Base-by-base conservation (phyloP, 2,797 vertebrate species). In the Chromobotia macracanthus region DNA sequence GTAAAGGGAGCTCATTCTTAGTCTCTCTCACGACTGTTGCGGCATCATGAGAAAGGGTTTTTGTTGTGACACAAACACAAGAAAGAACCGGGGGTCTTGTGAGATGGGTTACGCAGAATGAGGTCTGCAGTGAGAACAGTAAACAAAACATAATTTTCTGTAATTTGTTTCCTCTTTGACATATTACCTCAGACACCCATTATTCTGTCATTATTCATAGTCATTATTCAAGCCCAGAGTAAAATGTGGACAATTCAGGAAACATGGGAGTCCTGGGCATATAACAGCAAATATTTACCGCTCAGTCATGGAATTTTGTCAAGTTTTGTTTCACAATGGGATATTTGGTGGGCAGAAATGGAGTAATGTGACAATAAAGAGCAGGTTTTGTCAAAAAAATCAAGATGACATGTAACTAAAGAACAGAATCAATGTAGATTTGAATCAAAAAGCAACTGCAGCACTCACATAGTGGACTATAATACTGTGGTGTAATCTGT, bases 401-500 rank as follows among this genome's bases (percentile, higher is more conserved):
- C 38, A 41, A 41, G 7, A 41, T 41, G 38, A 41, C 38, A 5
- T 4, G 38, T 5, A 41, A 41, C 38, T 41, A 41, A 8, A 41
- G 1, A 4, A 10, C 38, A 41, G 38, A 41, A 8, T n/a, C n/a
- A n/a, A n/a, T n/a, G n/a, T n/a, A n/a, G n/a, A n/a, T n/a, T n/a
- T n/a, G n/a, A n/a, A n/a, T n/a, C n/a, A n/a, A n/a, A n/a, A n/a
- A 48, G 70, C 50, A 76, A 66, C 55, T 61, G 12, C 58, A 61
- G 58, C 67, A 76, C 50, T 21, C 65, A 11, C 75, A 67, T 58
- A 46, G 25, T 35, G 72, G 51, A 71, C 25, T 55, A 31, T 67
- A 68, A 73, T 73, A 67, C 68, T 31, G 35, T 44, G 75, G 64
- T 69, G 61, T 28, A 72, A 72, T 63, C 44, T 63, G 41, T 63